These are phyloP conservation scores for Urosaurus nigricauda DNA, from an alignment of 2,797 vertebrate species.

Conservation along the genomic window DNA sequence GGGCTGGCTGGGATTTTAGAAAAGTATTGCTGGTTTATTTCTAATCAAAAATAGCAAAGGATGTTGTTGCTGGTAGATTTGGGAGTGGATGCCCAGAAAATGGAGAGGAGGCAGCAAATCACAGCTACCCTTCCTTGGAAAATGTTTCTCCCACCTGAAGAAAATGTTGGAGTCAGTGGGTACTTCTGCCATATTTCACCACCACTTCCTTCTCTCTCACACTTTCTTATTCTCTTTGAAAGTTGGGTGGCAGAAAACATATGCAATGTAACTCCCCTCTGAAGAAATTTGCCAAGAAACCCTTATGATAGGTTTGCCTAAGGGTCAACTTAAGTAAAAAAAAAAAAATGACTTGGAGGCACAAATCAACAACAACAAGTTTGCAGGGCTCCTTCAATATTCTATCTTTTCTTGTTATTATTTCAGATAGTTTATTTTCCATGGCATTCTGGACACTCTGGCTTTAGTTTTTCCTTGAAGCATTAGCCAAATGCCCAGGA, in stretches of 20 bases:
- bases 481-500: background rate
- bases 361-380: too few relatives aligned
- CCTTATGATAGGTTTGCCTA: too few relatives aligned
- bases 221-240: constrained; percentile 25
- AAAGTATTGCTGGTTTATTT: background rate
- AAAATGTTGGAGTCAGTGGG: background rate
- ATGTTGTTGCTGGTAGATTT: background rate
- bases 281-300: too few relatives aligned
- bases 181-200: background rate
- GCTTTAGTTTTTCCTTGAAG: background rate
- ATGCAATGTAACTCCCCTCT: background rate
- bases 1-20: background rate
- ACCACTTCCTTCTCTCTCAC: too few relatives aligned
- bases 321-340: too few relatives aligned
- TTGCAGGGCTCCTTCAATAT: background rate
- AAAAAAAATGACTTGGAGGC: too few relatives aligned
- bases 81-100: background rate
- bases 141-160: background rate
- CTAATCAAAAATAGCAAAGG: constrained; percentile 15
- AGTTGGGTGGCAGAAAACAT: background rate
- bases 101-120: background rate
- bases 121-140: background rate
- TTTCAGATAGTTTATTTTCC: background rate
- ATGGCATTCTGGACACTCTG: constrained; percentile 6
- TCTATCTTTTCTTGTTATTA: background rate